phyloP scores from a whole-genome alignment of 2,113 vertebrate genomes.

The Rhabdomys dilectus region DNA sequence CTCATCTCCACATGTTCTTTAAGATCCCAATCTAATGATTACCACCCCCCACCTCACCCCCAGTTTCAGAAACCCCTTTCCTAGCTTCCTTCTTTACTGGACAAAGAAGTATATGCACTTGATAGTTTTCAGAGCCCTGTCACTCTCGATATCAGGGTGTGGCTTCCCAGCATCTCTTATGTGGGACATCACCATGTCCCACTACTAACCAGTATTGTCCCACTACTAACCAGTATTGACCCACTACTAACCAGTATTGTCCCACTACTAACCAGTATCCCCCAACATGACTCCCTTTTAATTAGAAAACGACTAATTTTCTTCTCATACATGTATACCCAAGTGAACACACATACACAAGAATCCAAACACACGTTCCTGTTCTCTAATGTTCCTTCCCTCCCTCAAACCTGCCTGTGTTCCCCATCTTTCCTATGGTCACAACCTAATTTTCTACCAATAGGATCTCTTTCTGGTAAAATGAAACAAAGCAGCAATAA shows the following conservation, averaged over 20 bases:
- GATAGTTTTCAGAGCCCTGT: not conserved
- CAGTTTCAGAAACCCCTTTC: not conserved
- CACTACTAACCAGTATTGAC: accelerated
- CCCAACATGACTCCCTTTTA: not conserved
- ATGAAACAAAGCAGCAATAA: not conserved
- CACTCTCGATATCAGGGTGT: not conserved
- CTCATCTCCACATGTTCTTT: not conserved
- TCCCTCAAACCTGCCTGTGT: not conserved
- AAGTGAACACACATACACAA: not conserved
- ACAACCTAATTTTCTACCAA: not conserved
- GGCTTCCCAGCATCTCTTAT: not conserved
- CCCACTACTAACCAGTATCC: too few species aligned
- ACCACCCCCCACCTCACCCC: too few species aligned
- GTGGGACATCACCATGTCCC: too few species aligned
- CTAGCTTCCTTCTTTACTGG: not conserved
- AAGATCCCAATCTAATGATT: not conserved
- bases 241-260: too few species aligned
- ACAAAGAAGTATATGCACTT: too few species aligned
- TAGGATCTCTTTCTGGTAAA: not conserved
- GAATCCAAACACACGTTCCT: too few species aligned
- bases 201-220: too few species aligned
- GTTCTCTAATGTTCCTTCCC: not conserved
- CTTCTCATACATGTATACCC: not conserved
- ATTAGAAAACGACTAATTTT: not conserved
- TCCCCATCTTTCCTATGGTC: not conserved